Base-by-base conservation (phyloP, 2,113 vertebrate species). In the Archocentrus centrarchus region DNA sequence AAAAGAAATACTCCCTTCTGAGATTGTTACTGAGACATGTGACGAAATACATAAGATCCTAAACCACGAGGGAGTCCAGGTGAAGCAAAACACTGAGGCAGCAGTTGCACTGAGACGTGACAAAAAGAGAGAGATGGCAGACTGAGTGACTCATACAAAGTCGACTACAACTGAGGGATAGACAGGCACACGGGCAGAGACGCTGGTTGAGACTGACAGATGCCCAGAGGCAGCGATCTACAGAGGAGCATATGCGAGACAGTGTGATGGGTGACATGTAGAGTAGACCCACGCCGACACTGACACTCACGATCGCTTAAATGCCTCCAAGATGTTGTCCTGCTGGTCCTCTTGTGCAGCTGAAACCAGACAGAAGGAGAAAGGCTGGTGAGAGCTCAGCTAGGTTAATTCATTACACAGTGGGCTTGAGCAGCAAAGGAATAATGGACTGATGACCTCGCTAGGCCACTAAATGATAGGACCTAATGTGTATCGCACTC, bases 231-330 rank as follows among this genome's bases (percentile, higher is more conserved):
- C 89, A 77, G 79, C 44, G 68, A 82, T 83, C 82, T 81, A 89
- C 86, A 89, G 79, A 77, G 35, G 68, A 90, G 64, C 89, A 84
- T 77, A 78, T 75, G 85, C 60, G 73, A 87, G 85, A 82, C 84
- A 73, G 82, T 44, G 81, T 89, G 90, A 91, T 59, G 55, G 86
- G 63, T 81, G 90, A 92, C 90, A 86, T 64, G 86, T 85, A 60
- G 88, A 88, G 79, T 11, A 79, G 78, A 75, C 70, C 59, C 91
- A 66, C 53, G 60, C 62, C 62, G 32, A 53, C 77, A 39, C 82
- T 78, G 81, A 80, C 84, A 97, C 97, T 97, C 92, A 98, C 97
- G 95, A 93, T 87, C 96, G 92, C 86, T 96, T 97, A 95, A 98
- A 97, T 30, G 95, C 92, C 85, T 97, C 96, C 84, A 98, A 93